Percentiles rank a stretch among this genome's conserved stretches.
Conservation (phyloP, 2,888 invertebrate species). For the Macroteleia sp. region DNA sequence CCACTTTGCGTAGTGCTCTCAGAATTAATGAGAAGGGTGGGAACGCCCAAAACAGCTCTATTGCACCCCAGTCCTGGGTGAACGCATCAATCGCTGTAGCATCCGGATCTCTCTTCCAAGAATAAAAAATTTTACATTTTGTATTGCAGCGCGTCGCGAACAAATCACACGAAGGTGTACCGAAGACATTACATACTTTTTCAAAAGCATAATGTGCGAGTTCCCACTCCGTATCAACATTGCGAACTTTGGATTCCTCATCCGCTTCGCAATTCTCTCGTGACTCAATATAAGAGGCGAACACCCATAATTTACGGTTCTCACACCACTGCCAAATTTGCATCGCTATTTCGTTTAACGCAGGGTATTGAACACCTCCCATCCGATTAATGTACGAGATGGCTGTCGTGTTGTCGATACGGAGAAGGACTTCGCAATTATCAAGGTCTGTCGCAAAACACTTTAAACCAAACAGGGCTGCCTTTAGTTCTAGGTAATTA, state of each 20-base stretch:
- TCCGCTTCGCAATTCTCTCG: neutral
- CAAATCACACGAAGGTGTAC: neutral
- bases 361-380: constrained; percentile 6
- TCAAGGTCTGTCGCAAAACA: neutral
- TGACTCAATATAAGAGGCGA: constrained; percentile 18
- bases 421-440: neutral
- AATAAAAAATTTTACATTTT: neutral
- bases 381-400: neutral
- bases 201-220: neutral
- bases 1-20: neutral
- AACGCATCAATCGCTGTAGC: neutral
- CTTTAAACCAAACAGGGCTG: neutral
- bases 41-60: neutral
- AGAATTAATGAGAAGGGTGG: constrained; percentile 2
- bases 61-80: neutral
- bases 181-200: neutral
- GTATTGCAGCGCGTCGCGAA: neutral
- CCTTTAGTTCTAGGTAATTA: neutral
- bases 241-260: neutral
- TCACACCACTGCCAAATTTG: neutral
- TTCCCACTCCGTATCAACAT: neutral
- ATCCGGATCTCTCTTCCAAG: neutral
- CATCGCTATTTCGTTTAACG: neutral
- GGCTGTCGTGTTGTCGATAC: constrained; percentile 19
- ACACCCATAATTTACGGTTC: neutral